Evolutionary conservation across 2,888 invertebrate species (phyloP).

Genomic region (Drosophila neotestacea): DNA sequence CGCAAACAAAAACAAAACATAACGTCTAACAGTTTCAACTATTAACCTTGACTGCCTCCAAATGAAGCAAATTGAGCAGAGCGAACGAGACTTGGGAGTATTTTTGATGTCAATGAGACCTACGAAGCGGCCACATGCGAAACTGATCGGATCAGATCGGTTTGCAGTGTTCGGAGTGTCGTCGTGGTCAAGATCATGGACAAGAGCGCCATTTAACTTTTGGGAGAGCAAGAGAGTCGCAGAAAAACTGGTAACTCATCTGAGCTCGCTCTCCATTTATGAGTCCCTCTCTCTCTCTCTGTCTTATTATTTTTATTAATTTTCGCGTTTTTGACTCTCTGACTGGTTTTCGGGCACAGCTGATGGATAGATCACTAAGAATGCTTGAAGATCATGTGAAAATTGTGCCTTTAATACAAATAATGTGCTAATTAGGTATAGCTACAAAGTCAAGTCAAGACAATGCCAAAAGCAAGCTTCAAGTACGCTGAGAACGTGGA

Average conservation of each 20-base stretch:
- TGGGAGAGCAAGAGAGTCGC: conserved; percentile 3
- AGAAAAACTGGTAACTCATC: conserved; percentile 46
- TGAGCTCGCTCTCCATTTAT: background rate
- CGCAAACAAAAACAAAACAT: conserved; percentile 13
- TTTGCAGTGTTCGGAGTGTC: conserved; percentile 6
- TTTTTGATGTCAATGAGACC: conserved; percentile 76
- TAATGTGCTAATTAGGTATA: conserved; percentile 48
- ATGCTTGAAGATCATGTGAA: conserved; percentile 28
- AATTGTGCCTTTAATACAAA: conserved; percentile 18
- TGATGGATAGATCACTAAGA: conserved; percentile 27
- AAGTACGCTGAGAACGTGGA: conserved; percentile 53
- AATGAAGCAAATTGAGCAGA: conserved; percentile 32
- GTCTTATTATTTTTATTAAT: conserved; percentile 4
- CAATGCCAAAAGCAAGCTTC: conserved; percentile 39
- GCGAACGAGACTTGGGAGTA: conserved; percentile 29
- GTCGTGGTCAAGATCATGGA: conserved; percentile 75
- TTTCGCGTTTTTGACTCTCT: background rate
- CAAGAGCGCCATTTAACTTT: conserved; percentile 33
- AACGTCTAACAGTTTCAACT: conserved; percentile 73
- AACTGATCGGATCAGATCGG: conserved; percentile 24
- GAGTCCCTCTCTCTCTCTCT: conserved; percentile 22
- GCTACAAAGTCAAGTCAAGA: conserved; percentile 27
- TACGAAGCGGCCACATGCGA: conserved; percentile 7
- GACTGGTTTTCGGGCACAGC: conserved; percentile 1
- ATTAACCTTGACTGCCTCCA: conserved; percentile 71